A percentile compares a stretch with the other conserved stretches of the same genome.
phyloP scores from a whole-genome alignment of 2,113 vertebrate species.

The Bagarius yarrelli region DNA sequence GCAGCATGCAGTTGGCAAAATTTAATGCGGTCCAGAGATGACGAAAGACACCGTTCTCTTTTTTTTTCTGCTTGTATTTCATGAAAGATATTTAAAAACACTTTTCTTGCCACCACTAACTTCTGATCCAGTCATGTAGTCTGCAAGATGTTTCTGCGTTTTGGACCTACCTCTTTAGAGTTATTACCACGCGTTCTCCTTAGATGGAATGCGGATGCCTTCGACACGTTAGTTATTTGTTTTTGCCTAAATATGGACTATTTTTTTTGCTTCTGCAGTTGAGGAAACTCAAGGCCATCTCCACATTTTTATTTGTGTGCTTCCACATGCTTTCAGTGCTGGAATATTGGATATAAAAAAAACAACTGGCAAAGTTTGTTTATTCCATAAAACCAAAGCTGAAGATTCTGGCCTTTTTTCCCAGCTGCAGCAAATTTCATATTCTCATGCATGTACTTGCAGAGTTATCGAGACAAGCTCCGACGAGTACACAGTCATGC shows the following conservation, averaged over 20 bases:
- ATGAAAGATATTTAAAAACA: no score
- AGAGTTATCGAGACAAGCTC: background rate
- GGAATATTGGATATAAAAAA: background rate
- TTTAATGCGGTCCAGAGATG: no score
- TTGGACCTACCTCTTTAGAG: no score
- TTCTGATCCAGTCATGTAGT: background rate
- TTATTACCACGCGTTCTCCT: background rate
- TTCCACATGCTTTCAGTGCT: background rate
- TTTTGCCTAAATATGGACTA: conserved; percentile 35
- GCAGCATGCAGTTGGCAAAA: no score
- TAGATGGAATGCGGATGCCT: conserved; percentile 7
- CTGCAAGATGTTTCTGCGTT: background rate
- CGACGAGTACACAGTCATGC: background rate
- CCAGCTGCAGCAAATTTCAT: background rate
- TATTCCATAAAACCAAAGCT: no score
- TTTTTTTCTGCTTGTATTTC: no score
- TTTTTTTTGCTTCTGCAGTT: background rate
- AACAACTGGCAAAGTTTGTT: background rate
- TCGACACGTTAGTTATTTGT: conserved; percentile 12
- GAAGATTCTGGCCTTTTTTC: background rate
- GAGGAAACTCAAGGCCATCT: background rate
- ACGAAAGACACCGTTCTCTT: no score
- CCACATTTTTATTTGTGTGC: background rate
- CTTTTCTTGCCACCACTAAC: no score
- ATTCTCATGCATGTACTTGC: background rate